Evolutionary conservation across 2,113 vertebrate genomes (phyloP).

Genomic region (Pygoscelis adeliae): DNA sequence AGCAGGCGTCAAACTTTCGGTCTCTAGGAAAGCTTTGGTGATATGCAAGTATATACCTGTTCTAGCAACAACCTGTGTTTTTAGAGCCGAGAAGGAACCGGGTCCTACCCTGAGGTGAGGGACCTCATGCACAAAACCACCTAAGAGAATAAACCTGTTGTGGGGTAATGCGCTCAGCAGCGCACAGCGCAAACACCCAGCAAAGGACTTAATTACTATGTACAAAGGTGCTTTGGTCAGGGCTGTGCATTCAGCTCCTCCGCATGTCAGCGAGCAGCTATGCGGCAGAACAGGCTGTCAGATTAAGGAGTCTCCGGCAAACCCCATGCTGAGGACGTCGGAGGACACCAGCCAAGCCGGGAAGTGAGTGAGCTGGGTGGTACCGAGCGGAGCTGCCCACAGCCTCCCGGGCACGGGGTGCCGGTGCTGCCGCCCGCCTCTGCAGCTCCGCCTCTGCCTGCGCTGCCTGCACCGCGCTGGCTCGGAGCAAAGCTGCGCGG

Average conservation of each 20-base stretch:
- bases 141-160: background rate
- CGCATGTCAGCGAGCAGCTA: conserved; percentile 41
- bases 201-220: background rate
- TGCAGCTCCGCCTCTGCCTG: background rate
- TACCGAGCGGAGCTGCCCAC: background rate
- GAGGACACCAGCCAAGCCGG: background rate
- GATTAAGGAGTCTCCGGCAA: conserved; percentile 21
- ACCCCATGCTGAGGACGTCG: conserved; percentile 5
- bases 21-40: background rate
- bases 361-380: conserved; percentile 21
- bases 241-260: background rate
- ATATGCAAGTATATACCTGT: rapidly evolving
- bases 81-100: background rate
- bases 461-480: background rate
- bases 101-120: background rate
- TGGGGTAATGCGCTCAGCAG: background rate
- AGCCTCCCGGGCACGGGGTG: background rate
- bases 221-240: background rate
- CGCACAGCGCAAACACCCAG: background rate
- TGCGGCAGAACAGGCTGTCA: conserved; percentile 58
- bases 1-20: background rate
- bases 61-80: background rate
- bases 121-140: background rate
- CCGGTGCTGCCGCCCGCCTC: background rate
- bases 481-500: background rate